Evolutionary conservation across 2,797 vertebrate genomes (phyloP).

Genomic region (Coendou prehensilis): DNA sequence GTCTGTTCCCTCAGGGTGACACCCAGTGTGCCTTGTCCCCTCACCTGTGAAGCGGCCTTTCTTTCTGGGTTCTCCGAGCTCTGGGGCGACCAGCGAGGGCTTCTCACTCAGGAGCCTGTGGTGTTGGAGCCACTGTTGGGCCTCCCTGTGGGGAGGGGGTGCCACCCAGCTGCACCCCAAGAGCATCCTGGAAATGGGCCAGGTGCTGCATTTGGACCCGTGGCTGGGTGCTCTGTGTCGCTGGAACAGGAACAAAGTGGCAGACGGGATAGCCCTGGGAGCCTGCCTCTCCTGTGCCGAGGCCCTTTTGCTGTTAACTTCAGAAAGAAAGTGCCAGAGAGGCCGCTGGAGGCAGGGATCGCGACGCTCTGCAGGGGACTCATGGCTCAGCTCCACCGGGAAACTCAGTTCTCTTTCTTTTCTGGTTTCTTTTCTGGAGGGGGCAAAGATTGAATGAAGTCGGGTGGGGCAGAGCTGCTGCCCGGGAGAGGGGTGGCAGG

Average conservation of each 20-base stretch:
- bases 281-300: not conserved
- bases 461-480: not conserved
- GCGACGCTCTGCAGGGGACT: not conserved
- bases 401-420: not conserved
- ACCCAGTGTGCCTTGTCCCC: not conserved
- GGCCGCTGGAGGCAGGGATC: not conserved
- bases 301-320: not conserved
- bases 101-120: not conserved
- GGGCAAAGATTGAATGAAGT: not conserved
- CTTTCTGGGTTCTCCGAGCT: too few species aligned
- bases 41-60: not conserved
- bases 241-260: not conserved
- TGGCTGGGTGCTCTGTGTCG: not conserved
- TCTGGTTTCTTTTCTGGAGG: not conserved
- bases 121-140: not conserved
- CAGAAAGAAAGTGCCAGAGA: not conserved
- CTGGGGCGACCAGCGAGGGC: not conserved
- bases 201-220: not conserved
- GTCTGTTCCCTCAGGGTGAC: not conserved
- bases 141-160: not conserved
- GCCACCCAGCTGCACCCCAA: too few species aligned
- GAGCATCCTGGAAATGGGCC: not conserved
- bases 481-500: not conserved
- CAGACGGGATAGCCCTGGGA: too few species aligned
- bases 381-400: not conserved